Evolutionary conservation across 1,140 invertebrate species (phyloP), one percentile per base, ranked within the genome.

Genomic region (Plutomurus gul): DNA sequence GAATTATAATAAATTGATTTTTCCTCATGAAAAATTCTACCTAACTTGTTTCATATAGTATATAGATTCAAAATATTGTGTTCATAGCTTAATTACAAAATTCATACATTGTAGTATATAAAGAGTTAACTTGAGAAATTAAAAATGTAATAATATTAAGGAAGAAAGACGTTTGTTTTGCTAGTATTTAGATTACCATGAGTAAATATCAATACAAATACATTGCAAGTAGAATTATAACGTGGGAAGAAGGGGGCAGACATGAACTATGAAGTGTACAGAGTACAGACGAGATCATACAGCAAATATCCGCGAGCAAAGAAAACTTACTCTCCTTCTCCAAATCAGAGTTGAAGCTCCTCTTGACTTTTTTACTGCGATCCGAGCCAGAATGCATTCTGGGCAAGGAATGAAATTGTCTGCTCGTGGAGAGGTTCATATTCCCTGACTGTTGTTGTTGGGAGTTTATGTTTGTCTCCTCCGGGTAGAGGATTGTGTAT

Each of bases 341-440:
- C 16, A 74, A 74, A 65, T 79, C 72, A 30, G 72, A 76, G 37
- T 75, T 79, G 72, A 70, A 75, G 37, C 78, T 76, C n/a, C 78
- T 30, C 72, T 79, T 79, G 11, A 36, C 43, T 20, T 65, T 60
- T 79, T 70, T 79, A 27, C 78, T 74, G 36, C 73, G 43, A 18
- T 74, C 73, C 16, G 73, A 60, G 37, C 71, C 46, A 36, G 56
- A 76, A 56, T 43, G 72, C 79, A 80, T 80, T 73, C 79, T 76
- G 22, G 79, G 79, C 40, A 80, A 65, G 25, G 79, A 80, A 37
- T 80, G 75, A 75, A 80, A 80, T 39, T 80, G 79, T 27, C 79
- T 56, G 27, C 75, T 56, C n/a, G 27, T 39, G 3, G 72, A 49
- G 16, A 74, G 70, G 25, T 72, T 72, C 36, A 43, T 47, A 47